phyloP scores from a whole-genome alignment of 2,888 invertebrate species.

The Tenthredo livida region DNA sequence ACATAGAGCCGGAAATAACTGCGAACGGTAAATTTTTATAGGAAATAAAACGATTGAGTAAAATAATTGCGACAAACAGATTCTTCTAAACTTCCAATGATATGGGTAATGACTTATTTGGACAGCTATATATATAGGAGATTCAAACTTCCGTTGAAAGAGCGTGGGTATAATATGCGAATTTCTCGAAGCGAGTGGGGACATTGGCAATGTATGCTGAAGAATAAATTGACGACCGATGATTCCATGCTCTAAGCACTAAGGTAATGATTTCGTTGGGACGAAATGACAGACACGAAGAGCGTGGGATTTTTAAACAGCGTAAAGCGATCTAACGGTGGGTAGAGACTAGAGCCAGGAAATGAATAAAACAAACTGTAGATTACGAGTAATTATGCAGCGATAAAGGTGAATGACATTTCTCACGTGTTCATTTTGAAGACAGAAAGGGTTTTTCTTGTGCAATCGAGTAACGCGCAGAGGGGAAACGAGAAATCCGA shows the following conservation, averaged over 20 bases:
- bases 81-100: neutral
- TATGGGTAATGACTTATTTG: neutral
- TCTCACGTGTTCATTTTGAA: neutral
- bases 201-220: neutral
- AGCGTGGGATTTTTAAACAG: constrained; percentile 23
- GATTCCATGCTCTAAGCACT: neutral
- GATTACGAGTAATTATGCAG: neutral
- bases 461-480: constrained; percentile 22
- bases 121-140: neutral
- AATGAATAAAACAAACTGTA: constrained; percentile 7
- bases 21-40: neutral
- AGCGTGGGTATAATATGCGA: neutral
- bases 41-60: neutral
- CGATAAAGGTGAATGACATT: constrained; percentile 31
- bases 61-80: neutral
- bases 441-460: constrained; percentile 30
- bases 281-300: neutral
- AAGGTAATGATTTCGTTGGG: neutral
- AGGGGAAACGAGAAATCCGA: neutral
- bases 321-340: constrained; percentile 25
- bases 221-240: neutral
- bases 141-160: neutral
- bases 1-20: neutral
- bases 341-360: constrained; percentile 1
- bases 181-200: neutral